These are phyloP conservation scores for Coccyzus lansbergi DNA, from an alignment of 2,797 vertebrate species.

Conservation along the genomic window DNA sequence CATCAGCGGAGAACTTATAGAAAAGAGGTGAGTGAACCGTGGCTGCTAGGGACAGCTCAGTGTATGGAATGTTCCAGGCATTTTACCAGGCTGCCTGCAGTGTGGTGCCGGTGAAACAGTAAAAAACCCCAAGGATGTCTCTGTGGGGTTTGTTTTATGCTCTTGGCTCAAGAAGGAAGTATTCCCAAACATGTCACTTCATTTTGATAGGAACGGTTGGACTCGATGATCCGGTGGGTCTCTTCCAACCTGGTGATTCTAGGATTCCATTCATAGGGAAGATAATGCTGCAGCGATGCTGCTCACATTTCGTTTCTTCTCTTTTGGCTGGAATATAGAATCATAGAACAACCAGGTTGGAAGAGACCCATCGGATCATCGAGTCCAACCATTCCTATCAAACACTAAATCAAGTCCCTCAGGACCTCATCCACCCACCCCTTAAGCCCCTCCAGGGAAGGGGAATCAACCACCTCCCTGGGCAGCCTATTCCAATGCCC, in stretches of 20 bases:
- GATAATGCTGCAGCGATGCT: neutral
- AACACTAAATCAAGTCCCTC: too few relatives aligned
- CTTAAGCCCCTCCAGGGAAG: too few relatives aligned
- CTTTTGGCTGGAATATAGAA: neutral
- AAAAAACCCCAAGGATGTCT: neutral
- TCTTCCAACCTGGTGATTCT: too few relatives aligned
- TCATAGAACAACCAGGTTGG: too few relatives aligned
- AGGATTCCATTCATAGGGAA: neutral
- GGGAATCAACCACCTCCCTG: too few relatives aligned
- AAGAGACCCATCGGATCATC: too few relatives aligned
- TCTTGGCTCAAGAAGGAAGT: neutral
- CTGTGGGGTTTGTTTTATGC: neutral
- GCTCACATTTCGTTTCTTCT: accelerated
- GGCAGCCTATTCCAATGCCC: too few relatives aligned
- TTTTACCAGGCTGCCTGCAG: neutral
- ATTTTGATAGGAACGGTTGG: too few relatives aligned
- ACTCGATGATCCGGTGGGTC: too few relatives aligned
- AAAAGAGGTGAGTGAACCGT: constrained; percentile 81
- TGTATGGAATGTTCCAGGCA: neutral
- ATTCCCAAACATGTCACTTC: neutral
- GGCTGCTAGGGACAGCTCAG: neutral
- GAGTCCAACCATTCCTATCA: too few relatives aligned
- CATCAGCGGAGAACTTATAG: constrained; percentile 95
- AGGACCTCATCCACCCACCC: too few relatives aligned
- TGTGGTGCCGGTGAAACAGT: neutral